Conservation (phyloP, 1,140 invertebrate genomes). For the Dysdera silvatica region DNA sequence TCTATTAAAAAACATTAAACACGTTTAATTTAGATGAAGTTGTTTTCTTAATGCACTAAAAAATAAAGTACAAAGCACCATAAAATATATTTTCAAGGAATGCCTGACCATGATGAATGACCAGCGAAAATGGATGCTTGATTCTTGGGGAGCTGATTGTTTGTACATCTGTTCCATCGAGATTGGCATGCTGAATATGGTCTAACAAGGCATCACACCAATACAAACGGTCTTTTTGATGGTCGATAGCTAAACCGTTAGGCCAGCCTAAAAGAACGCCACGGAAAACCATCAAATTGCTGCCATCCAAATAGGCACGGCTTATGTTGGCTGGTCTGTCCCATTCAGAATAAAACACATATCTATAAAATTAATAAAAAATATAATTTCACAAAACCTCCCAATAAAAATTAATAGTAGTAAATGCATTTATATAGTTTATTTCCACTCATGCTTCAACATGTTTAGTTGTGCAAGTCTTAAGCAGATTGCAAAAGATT, state of each 20-base stretch:
- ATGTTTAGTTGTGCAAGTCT: too few species aligned
- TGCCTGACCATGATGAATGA: slow-evolving; percentile 63
- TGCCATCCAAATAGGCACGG: slow-evolving; percentile 78
- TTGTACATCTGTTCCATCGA: slow-evolving; percentile 86
- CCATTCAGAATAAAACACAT: slow-evolving; percentile 92
- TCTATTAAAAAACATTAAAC: slow-evolving; percentile 47
- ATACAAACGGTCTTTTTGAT: slow-evolving; percentile 72
- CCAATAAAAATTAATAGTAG: too few species aligned
- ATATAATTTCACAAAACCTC: too few species aligned
- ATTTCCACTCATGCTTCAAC: too few species aligned
- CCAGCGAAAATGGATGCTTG: slow-evolving; percentile 91
- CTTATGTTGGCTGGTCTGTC: slow-evolving; percentile 93
- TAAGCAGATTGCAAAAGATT: background rate
- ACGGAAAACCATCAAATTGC: slow-evolving; percentile 74
- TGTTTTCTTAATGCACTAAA: background rate
- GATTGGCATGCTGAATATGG: slow-evolving; percentile 88
- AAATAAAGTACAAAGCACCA: too few species aligned
- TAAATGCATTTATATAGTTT: too few species aligned
- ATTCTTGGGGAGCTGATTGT: slow-evolving; percentile 77
- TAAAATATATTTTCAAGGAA: slow-evolving; percentile 1
- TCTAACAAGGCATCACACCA: slow-evolving; percentile 93
- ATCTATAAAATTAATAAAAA: slow-evolving; percentile 44
- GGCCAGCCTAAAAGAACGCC: slow-evolving; percentile 93
- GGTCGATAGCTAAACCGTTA: slow-evolving; percentile 89
- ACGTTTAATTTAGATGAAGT: background rate